Base-by-base conservation (phyloP, 1,140 invertebrate genomes). In the Monochamus saltuarius region DNA sequence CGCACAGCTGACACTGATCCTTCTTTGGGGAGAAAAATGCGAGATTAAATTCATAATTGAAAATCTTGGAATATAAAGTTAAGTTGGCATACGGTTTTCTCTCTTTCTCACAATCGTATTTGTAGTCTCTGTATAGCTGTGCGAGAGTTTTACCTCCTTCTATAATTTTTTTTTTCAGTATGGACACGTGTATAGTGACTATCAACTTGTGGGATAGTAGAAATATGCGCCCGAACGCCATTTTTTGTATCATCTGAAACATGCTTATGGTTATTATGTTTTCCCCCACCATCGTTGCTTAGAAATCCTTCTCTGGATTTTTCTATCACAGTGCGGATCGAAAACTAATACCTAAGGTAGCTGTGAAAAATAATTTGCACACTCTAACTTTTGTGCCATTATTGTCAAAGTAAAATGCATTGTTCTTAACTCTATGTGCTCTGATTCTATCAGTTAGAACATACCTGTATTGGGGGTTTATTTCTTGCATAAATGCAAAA, bases 31-130 rank as follows among this genome's bases (percentile, higher is more conserved):
- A 64, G 45, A 71, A 73, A 63, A 77, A 77, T 52, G 55, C 39
- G 11, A 77, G 56, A 69, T 75, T 75, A 59, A 73, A 76, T 56
- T 74, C 61, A 8, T 53, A 39, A 47, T 71, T 73, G n/a, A n/a
- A 43, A 77, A 77, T 60, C 72, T 72, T 42, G 0, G 17, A 10
- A 58, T 70, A 76, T 14, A 71, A 66, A 38, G 62, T 63, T 45
- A 71, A 67, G 47, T 68, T 67, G 14, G 58, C 70, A 63, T 36
- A 45, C 36, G 58, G 52, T 43, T 14, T 64, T 42, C 65, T 62
- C 42, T 62, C 50, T 59, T 60, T 9, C 37, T 62, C 59, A 34
- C 66, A 64, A 19, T 60, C n/a, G 43, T 69, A 49, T 2, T 40
- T 46, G 54, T 76, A 75, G 49, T 73, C 67, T 61, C 72, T 62